A percentile compares a stretch with the other conserved stretches of the same genome.
These are phyloP conservation scores for Periophthalmodon schlosseri DNA, from an alignment of 2,113 vertebrate genomes.

Conservation along the genomic window DNA sequence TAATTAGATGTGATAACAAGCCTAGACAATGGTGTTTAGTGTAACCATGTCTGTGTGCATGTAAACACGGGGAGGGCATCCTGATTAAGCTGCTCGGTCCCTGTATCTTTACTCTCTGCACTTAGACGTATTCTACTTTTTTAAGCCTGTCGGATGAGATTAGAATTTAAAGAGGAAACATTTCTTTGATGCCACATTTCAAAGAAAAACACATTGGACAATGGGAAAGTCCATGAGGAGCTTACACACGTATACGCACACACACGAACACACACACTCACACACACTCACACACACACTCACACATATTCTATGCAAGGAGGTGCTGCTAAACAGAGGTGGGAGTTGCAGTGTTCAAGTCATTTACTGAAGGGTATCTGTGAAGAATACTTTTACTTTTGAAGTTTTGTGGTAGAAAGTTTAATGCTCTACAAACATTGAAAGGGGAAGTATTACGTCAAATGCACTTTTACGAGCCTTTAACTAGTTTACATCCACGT, in stretches of 20 bases:
- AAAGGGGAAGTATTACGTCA: too few species aligned
- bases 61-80: conserved; percentile 57
- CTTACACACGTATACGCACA: not conserved
- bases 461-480: too few species aligned
- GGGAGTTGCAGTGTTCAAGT: not conserved
- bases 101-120: conserved; percentile 41
- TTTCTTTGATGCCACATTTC: conserved; percentile 54
- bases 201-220: conserved; percentile 36
- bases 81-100: conserved; percentile 54
- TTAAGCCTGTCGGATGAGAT: conserved; percentile 44
- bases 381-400: too few species aligned
- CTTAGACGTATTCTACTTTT: conserved; percentile 42
- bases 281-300: too few species aligned
- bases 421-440: too few species aligned
- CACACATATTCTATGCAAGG: conserved; percentile 4
- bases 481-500: too few species aligned
- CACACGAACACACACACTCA: too few species aligned
- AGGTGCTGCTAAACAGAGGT: conserved; percentile 18
- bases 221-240: conserved; percentile 13
- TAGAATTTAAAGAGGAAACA: conserved; percentile 62
- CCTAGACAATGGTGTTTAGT: conserved; percentile 54
- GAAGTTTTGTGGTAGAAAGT: too few species aligned
- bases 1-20: conserved; percentile 59
- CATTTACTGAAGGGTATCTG: too few species aligned
- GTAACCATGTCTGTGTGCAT: conserved; percentile 54